Conservation (phyloP, 1,140 invertebrate genomes). For the Cyrtorhinus lividipennis region DNA sequence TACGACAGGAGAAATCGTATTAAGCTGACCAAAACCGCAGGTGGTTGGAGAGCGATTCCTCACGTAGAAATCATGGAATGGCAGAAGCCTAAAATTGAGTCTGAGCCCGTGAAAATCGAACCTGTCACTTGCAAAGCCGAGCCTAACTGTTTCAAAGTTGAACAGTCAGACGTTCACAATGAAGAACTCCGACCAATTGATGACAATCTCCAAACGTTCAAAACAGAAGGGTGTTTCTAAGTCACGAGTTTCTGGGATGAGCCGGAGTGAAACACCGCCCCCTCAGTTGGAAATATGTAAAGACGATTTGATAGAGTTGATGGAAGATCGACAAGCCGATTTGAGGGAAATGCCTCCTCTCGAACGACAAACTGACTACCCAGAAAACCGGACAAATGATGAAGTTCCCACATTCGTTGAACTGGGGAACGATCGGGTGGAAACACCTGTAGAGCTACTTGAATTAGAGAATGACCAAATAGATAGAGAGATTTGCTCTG, state of each 20-base stretch:
- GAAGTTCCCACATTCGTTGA: too few relatives aligned
- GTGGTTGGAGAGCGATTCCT: constrained; percentile 67
- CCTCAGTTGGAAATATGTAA: not conserved
- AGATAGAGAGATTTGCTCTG: too few relatives aligned
- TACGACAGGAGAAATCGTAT: constrained; percentile 70
- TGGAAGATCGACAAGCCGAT: not conserved
- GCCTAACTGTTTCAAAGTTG: too few relatives aligned
- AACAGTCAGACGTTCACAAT: constrained; percentile 13
- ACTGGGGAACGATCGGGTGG: too few relatives aligned
- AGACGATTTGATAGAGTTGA: not conserved
- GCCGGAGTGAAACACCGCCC: not conserved
- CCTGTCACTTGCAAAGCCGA: too few relatives aligned
- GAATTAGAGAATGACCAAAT: too few relatives aligned
- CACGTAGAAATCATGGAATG: constrained; percentile 27
- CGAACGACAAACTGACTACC: not conserved
- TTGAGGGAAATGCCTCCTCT: not conserved
- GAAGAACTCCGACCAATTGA: too few relatives aligned
- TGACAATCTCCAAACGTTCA: not conserved
- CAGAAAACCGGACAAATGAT: too few relatives aligned
- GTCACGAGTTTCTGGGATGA: not conserved
- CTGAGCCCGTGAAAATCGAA: too few relatives aligned
- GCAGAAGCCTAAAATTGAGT: not conserved
- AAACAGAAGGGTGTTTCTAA: not conserved
- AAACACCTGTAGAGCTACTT: too few relatives aligned
- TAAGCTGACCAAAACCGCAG: constrained; percentile 56